These are phyloP conservation scores for Lichenostomus cassidix DNA, from an alignment of 2,113 vertebrate species.

Conservation along the genomic window DNA sequence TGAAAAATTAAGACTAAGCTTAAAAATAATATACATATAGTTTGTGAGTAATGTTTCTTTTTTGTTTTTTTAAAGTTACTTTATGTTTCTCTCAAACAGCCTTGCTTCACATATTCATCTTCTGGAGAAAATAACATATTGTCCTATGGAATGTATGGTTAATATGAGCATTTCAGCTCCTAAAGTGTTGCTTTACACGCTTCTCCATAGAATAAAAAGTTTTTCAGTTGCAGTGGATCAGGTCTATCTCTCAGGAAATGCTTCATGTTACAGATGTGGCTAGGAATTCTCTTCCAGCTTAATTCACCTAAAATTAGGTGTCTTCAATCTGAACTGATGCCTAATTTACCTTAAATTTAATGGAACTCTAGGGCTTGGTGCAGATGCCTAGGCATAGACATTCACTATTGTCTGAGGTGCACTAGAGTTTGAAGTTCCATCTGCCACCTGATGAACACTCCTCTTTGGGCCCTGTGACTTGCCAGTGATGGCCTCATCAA, in stretches of 20 bases:
- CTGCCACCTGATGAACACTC: neutral
- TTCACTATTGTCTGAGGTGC: neutral
- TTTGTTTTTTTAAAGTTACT: neutral
- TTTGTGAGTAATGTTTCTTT: neutral
- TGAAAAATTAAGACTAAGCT: neutral
- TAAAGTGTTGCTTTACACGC: neutral
- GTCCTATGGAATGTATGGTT: neutral
- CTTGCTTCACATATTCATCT: neutral
- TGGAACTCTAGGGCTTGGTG: neutral
- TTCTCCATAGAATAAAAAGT: neutral
- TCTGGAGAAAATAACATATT: neutral
- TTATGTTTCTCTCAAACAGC: neutral
- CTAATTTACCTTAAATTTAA: neutral
- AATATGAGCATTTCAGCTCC: neutral
- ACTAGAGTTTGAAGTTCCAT: neutral
- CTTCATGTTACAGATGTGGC: neutral
- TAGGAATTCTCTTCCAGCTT: neutral
- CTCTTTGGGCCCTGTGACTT: neutral
- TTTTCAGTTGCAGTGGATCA: neutral
- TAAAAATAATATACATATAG: neutral
- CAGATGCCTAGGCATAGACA: neutral
- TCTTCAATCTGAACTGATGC: neutral
- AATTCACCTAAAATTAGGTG: neutral
- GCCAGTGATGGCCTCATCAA: neutral
- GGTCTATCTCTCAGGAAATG: neutral